Percentiles rank a stretch among this genome's conserved stretches.
Evolutionary conservation across 2,888 invertebrate species (phyloP).

Genomic region (Cheiracanthium punctorium): DNA sequence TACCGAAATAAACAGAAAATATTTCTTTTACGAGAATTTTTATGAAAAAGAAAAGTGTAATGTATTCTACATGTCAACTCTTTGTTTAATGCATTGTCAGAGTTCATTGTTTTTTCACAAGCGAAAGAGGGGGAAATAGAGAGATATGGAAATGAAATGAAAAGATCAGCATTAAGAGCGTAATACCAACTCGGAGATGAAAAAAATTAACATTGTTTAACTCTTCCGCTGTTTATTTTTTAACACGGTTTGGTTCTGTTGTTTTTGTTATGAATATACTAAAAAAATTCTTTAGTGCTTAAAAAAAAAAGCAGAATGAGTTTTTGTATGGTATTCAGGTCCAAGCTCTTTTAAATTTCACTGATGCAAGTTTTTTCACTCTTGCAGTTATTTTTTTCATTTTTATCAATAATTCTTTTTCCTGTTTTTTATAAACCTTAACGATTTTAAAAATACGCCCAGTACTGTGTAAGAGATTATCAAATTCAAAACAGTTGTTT

Average conservation of each 20-base stretch:
- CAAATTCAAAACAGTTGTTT: too few species aligned
- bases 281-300: slow-evolving; percentile 1
- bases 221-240: slow-evolving; percentile 32
- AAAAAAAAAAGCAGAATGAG: slow-evolving; percentile 28
- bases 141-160: slow-evolving; percentile 44
- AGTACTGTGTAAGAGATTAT: slow-evolving; percentile 37
- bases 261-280: slow-evolving; percentile 32
- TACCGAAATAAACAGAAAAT: too few species aligned
- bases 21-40: too few species aligned
- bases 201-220: slow-evolving; percentile 58
- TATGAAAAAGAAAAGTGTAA: too few species aligned
- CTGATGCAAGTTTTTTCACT: background rate
- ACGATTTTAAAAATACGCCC: slow-evolving; percentile 55
- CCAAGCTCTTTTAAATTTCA: slow-evolving; percentile 22
- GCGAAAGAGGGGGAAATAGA: background rate
- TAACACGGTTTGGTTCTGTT: slow-evolving; percentile 11
- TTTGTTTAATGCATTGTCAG: background rate
- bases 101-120: slow-evolving; percentile 1
- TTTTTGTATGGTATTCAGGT: slow-evolving; percentile 41
- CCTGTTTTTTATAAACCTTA: slow-evolving; percentile 32
- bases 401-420: slow-evolving; percentile 36
- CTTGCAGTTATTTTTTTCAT: slow-evolving; percentile 23
- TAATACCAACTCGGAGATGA: slow-evolving; percentile 8
- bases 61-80: background rate
- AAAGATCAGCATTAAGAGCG: slow-evolving; percentile 41